Percentiles rank a stretch among this genome's conserved stretches.
Evolutionary conservation across 2,113 vertebrate genomes (phyloP).

Genomic region (Delphinapterus leucas): DNA sequence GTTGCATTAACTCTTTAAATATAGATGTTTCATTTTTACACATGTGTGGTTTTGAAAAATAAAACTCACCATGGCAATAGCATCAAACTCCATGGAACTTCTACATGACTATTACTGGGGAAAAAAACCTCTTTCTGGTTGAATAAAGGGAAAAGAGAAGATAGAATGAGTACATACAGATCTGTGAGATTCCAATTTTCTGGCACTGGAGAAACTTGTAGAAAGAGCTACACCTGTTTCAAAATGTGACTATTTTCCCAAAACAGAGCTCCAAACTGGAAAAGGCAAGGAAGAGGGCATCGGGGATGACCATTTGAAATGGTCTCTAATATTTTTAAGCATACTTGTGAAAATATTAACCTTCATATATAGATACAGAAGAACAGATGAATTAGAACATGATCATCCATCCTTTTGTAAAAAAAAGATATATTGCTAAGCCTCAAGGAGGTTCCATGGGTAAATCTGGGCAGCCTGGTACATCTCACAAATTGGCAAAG

Average conservation of each 20-base stretch:
- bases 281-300: background rate
- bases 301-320: background rate
- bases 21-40: background rate
- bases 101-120: background rate
- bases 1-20: background rate
- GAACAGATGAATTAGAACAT: background rate
- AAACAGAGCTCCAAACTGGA: background rate
- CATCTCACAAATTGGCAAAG: background rate
- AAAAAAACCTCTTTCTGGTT: background rate
- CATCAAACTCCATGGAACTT: background rate
- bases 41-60: background rate
- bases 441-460: background rate
- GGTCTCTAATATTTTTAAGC: background rate
- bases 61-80: background rate
- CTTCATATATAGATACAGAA: background rate
- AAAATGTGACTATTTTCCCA: background rate
- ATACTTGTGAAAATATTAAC: slow-evolving; percentile 9
- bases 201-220: background rate
- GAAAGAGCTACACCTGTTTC: background rate
- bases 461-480: background rate
- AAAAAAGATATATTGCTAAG: background rate
- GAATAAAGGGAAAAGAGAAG: background rate
- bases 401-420: background rate
- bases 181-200: background rate
- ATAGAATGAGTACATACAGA: background rate